These are phyloP conservation scores for Lamellibrachia luymesi DNA, from an alignment of 1,140 invertebrate genomes.

Conservation along the genomic window DNA sequence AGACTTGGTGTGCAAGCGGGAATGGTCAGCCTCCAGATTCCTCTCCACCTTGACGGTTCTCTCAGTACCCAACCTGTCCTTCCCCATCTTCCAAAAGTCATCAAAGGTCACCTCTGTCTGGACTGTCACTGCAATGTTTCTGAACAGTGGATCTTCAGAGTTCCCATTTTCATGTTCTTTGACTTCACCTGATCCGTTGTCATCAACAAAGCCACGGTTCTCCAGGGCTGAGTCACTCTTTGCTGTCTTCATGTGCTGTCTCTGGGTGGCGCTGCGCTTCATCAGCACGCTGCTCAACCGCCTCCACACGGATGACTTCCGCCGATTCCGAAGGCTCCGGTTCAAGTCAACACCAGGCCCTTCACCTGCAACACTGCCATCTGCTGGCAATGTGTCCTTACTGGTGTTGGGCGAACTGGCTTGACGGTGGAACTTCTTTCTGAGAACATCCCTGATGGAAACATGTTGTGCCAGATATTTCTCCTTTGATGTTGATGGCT, in stretches of 20 bases:
- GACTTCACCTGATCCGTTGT: neutral
- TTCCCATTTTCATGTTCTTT: neutral
- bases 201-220: neutral
- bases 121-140: neutral
- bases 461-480: neutral
- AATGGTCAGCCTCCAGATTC: neutral
- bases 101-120: neutral
- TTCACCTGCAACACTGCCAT: neutral
- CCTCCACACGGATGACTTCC: neutral
- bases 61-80: neutral
- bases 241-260: neutral
- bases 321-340: neutral
- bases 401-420: neutral
- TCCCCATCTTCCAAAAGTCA: neutral
- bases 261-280: neutral
- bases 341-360: neutral
- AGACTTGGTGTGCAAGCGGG: neutral
- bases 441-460: neutral
- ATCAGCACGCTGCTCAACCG: neutral
- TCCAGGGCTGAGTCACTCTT: neutral
- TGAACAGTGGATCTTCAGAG: neutral
- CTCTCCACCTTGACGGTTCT: neutral
- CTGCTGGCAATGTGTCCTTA: neutral
- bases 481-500: neutral
- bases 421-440: neutral